Percentiles rank a stretch among this genome's conserved stretches.
Conservation (phyloP, 1,140 invertebrate species). For the Hesperophylax magnus region DNA sequence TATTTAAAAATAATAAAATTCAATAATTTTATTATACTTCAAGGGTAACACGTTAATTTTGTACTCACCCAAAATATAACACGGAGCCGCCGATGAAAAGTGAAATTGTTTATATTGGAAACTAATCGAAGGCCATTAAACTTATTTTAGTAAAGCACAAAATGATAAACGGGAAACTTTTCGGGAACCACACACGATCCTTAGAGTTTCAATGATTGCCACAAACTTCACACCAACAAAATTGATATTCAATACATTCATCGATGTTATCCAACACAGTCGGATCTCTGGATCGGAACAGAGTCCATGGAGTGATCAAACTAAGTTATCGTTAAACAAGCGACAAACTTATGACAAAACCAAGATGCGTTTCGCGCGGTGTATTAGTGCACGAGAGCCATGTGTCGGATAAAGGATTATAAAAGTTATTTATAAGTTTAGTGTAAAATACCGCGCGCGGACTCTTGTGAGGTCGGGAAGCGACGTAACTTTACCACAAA, state of each 20-base stretch:
- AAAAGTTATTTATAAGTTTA: conserved; percentile 32
- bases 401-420: conserved; percentile 5
- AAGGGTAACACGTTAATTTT: too few relatives aligned
- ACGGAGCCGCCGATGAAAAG: too few relatives aligned
- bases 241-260: neutral
- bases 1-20: too few relatives aligned
- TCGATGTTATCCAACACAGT: conserved; percentile 5
- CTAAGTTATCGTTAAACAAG: neutral
- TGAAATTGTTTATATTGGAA: conserved; percentile 1
- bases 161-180: conserved; percentile 3
- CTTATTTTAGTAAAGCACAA: conserved; percentile 3
- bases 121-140: neutral
- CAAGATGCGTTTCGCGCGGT: conserved; percentile 1
- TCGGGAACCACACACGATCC: neutral
- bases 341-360: neutral
- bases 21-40: too few relatives aligned
- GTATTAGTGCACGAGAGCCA: neutral
- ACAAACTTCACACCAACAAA: neutral
- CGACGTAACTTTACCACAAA: neutral
- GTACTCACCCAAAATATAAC: too few relatives aligned
- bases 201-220: neutral
- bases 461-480: neutral
- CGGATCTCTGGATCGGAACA: neutral
- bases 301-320: neutral
- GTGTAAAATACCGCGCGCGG: conserved; percentile 7